Base-by-base conservation (phyloP, 64 coral and sea anemone genomes). In the Acropora yongei region DNA sequence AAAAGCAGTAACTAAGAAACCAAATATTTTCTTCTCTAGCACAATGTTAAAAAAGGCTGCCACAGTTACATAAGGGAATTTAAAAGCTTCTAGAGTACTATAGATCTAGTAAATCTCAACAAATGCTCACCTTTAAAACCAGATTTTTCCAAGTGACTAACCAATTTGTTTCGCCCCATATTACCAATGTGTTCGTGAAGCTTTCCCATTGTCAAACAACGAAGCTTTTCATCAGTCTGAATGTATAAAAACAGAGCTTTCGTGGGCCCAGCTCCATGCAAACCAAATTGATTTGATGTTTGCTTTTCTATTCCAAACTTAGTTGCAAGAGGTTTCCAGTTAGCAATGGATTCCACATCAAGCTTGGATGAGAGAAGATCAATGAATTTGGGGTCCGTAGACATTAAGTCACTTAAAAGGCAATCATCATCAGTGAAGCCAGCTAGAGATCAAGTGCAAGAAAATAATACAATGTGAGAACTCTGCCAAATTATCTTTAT, bases 261-360 rank as follows among this genome's bases (percentile, higher is more conserved):
- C 1, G 86, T 77, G 3, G 86, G 86, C 1, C 86, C 75, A n/a
- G 48, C 58, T 1, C 75, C 75, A 46, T 50, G 72, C 6, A 44
- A 57, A 77, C 86, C 86, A 60, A 88, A 88, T n/a, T 75, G 48
- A 1, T 88, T 73, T 11, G 75, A 20, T 6, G 4, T 18, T 42
- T 88, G 49, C 47, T 88, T 76, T 88, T 11, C 57, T 9, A 88
- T 76, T 8, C 72, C 86, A 88, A 88, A 78, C 49, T 88, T 44
- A 47, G 75, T 57, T 44, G 86, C 86, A 20, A 88, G 18, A 53
- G 86, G 77, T 75, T 16, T 76, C 86, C 86, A 88, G 75, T 57
- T 78, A 8, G 72, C 86, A 77, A 88, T 77, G 2, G 86, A 77
- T 11, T 78, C 55, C 5, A 11, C 58, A 12, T 88, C 86, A 20